A percentile compares a stretch with the other conserved stretches of the same genome.
phyloP scores from a whole-genome alignment of 2,797 vertebrate genomes.

The Smutsia temminckii region DNA sequence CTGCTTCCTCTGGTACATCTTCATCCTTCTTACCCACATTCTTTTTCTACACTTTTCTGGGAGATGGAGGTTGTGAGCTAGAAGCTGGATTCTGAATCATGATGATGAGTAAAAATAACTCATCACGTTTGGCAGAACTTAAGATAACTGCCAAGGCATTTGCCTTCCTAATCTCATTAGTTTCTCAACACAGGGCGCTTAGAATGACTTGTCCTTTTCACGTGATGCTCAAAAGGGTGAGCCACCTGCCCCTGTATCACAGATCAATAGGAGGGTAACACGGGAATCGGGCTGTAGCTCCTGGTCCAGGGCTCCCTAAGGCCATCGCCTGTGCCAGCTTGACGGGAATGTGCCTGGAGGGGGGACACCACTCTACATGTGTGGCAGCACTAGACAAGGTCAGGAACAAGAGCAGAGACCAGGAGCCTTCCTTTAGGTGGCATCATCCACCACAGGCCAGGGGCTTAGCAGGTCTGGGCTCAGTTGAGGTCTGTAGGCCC shows the following conservation, averaged over 20 bases:
- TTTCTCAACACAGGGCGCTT: not conserved
- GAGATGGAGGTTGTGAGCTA: not conserved
- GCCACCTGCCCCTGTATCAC: not conserved
- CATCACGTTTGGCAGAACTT: not conserved
- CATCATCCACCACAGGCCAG: no score
- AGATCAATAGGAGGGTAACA: not conserved
- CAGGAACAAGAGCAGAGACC: no score
- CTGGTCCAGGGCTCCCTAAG: not conserved
- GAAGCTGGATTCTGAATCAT: not conserved
- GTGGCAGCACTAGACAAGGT: not conserved
- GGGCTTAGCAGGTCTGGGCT: not conserved
- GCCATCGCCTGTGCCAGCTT: not conserved
- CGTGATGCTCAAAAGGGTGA: not conserved
- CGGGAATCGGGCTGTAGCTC: rapidly evolving
- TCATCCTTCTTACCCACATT: not conserved
- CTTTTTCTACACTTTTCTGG: not conserved
- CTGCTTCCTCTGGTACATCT: not conserved
- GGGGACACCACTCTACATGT: no score
- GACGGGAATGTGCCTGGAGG: not conserved
- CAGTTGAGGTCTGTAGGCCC: not conserved
- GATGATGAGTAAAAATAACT: not conserved
- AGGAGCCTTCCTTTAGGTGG: not conserved
- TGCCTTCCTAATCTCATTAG: not conserved
- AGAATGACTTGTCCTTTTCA: not conserved
- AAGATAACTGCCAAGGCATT: not conserved